phyloP scores from a whole-genome alignment of 2,797 vertebrate species.

The Malurus splendens region DNA sequence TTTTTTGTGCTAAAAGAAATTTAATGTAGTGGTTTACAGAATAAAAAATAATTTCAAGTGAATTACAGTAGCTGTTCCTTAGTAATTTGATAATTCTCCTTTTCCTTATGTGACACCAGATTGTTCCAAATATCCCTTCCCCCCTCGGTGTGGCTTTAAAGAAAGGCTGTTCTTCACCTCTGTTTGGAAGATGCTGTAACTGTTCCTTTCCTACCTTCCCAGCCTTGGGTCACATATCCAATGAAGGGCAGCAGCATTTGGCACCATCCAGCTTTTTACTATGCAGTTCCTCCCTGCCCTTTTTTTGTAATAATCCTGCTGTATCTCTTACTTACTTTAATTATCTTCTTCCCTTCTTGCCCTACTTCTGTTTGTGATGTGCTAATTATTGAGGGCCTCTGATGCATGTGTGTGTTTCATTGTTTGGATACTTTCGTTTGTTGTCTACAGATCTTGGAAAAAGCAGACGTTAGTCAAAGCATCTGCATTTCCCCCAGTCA shows the following conservation, averaged over 20 bases:
- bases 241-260: neutral
- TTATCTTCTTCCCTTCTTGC: neutral
- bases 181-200: neutral
- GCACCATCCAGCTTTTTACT: neutral
- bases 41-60: neutral
- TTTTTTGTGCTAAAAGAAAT: slow-evolving; percentile 5
- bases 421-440: neutral
- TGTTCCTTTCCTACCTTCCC: neutral
- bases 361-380: neutral
- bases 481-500: neutral
- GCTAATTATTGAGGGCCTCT: neutral
- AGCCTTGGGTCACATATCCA: neutral
- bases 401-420: neutral
- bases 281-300: neutral
- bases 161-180: neutral
- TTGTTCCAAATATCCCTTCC: neutral
- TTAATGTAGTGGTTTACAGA: neutral
- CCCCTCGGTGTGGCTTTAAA: neutral
- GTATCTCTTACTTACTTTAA: neutral
- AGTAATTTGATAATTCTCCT: neutral
- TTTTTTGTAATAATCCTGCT: neutral
- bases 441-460: neutral
- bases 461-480: neutral
- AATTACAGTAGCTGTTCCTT: neutral
- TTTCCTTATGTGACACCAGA: neutral